A percentile compares a stretch with the other conserved stretches of the same genome.
These are phyloP conservation scores for Arctopsyche grandis DNA, from an alignment of 1,140 invertebrate genomes.

Conservation along the genomic window DNA sequence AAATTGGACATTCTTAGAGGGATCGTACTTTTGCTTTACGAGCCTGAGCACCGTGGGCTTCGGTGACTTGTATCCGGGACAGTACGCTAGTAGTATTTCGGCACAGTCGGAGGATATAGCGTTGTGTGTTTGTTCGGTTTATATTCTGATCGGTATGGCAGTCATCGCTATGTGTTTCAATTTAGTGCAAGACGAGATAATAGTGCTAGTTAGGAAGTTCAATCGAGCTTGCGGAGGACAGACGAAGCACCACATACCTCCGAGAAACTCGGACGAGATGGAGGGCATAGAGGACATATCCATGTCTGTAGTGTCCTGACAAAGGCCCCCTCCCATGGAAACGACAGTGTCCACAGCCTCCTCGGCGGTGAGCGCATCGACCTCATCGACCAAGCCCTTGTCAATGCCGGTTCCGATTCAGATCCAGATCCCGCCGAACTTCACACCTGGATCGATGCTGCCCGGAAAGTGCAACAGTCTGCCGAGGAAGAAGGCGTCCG, in stretches of 20 bases:
- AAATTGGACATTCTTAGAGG: slow-evolving; percentile 92
- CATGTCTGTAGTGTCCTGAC: slow-evolving; percentile 75
- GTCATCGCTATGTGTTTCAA: slow-evolving; percentile 97
- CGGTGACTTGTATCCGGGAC: slow-evolving; percentile 81
- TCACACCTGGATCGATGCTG: slow-evolving; percentile 65
- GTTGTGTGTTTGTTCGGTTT: slow-evolving; percentile 82
- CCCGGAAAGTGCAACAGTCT: slow-evolving; percentile 70
- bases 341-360: slow-evolving; percentile 57
- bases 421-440: slow-evolving; percentile 60
- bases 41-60: slow-evolving; percentile 91
- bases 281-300: slow-evolving; percentile 68
- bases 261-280: slow-evolving; percentile 61
- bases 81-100: slow-evolving; percentile 73
- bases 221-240: slow-evolving; percentile 59
- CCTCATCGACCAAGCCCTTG: slow-evolving; percentile 58
- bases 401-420: slow-evolving; percentile 61
- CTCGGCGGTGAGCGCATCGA: slow-evolving; percentile 51
- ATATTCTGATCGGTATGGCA: slow-evolving; percentile 94
- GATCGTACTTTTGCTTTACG: slow-evolving; percentile 95
- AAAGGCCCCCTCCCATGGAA: slow-evolving; percentile 64
- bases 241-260: slow-evolving; percentile 57
- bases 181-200: slow-evolving; percentile 92
- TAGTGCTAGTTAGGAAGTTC: slow-evolving; percentile 72
- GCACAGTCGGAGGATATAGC: slow-evolving; percentile 80
- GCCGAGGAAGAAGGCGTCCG: slow-evolving; percentile 68